phyloP scores from a whole-genome alignment of 2,888 invertebrate genomes.

The Agapostemon virescens region DNA sequence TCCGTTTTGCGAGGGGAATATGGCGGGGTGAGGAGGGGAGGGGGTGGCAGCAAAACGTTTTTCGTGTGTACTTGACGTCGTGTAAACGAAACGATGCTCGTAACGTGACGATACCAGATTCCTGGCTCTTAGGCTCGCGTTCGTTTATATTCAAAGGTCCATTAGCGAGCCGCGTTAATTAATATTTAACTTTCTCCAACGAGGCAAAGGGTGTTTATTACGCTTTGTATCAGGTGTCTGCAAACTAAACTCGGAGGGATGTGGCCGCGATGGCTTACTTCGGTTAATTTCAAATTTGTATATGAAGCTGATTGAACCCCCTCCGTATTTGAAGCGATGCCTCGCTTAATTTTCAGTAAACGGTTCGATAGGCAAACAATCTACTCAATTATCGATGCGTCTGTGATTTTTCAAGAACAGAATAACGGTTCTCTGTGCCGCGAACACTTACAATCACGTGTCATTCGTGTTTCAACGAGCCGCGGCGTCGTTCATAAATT shows the following conservation, averaged over 20 bases:
- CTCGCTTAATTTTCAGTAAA: conserved; percentile 23
- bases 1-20: neutral
- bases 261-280: conserved; percentile 44
- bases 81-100: conserved; percentile 20
- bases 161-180: conserved; percentile 50
- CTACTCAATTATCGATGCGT: neutral
- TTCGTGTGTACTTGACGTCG: neutral
- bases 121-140: conserved; percentile 23
- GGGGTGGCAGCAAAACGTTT: neutral
- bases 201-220: conserved; percentile 47
- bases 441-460: neutral
- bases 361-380: neutral
- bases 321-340: neutral
- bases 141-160: conserved; percentile 48
- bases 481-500: neutral
- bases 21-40: neutral
- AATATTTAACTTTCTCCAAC: conserved; percentile 48
- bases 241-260: conserved; percentile 32
- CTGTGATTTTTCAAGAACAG: neutral
- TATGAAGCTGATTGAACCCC: conserved; percentile 1
- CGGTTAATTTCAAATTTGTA: conserved; percentile 45
- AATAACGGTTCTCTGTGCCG: neutral
- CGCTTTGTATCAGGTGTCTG: conserved; percentile 47
- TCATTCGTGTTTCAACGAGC: neutral
- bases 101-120: conserved; percentile 40